These are phyloP conservation scores for Poeciliopsis occidentalis DNA, from an alignment of 2,113 vertebrate species.

Conservation along the genomic window DNA sequence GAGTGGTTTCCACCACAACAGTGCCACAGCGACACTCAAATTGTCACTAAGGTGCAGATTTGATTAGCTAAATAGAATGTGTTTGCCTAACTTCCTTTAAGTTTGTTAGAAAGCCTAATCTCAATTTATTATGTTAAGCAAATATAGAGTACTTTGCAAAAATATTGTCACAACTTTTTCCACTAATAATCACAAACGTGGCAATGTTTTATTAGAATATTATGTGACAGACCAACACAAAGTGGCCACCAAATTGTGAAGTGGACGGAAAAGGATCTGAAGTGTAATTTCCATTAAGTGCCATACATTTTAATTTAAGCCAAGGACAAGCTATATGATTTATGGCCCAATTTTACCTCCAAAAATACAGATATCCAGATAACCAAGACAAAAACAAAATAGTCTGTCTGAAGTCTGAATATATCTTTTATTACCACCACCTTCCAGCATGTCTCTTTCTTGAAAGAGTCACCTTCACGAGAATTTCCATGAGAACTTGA, in stretches of 20 bases:
- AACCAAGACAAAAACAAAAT: too few relatives aligned
- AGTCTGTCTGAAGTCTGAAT: not conserved
- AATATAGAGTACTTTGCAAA: not conserved
- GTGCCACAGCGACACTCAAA: constrained; percentile 55
- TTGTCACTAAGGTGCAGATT: not conserved
- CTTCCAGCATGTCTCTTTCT: not conserved
- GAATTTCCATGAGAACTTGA: not conserved
- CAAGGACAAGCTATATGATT: not conserved
- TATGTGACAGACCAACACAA: not conserved
- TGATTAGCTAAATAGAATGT: not conserved
- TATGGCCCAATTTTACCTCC: not conserved
- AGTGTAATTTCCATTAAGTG: not conserved
- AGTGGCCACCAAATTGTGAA: not conserved
- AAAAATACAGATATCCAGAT: too few relatives aligned
- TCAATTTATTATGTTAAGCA: not conserved
- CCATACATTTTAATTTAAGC: not conserved
- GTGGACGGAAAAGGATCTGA: not conserved
- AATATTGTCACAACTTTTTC: not conserved
- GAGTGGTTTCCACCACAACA: constrained; percentile 47
- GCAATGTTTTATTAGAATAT: not conserved
- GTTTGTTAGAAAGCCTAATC: not conserved
- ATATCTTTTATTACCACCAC: not conserved
- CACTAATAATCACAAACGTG: not conserved
- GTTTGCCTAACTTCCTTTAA: not conserved
- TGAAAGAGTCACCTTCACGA: not conserved